Conservation (phyloP, 35 echinoderm and acorn worm genomes). For the Apostichopus japonicus region DNA sequence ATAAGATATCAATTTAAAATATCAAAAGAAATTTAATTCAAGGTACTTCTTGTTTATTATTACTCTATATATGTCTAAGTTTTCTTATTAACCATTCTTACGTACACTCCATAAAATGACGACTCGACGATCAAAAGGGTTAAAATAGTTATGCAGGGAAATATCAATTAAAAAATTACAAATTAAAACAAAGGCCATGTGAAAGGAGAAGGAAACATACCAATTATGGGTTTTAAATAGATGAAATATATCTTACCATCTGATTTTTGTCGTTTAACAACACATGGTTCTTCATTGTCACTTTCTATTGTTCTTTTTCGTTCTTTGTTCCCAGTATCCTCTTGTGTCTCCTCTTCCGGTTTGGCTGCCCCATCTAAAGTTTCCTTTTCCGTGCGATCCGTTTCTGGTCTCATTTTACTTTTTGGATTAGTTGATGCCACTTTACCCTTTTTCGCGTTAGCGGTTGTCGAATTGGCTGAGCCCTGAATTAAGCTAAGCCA, state of each 20-base stretch:
- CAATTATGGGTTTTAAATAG: too few relatives aligned
- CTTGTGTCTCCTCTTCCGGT: not conserved
- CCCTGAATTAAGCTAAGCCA: slow-evolving; percentile 81
- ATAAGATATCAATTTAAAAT: too few relatives aligned
- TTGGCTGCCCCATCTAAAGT: not conserved
- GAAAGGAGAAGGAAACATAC: too few relatives aligned
- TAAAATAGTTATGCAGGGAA: too few relatives aligned
- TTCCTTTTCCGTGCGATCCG: slow-evolving; percentile 1
- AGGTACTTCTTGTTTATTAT: too few relatives aligned
- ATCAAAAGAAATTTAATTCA: too few relatives aligned
- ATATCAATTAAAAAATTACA: too few relatives aligned
- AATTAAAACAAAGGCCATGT: too few relatives aligned
- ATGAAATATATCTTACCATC: slow-evolving; percentile 14
- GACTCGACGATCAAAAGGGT: too few relatives aligned
- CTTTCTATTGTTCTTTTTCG: not conserved
- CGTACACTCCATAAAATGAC: too few relatives aligned
- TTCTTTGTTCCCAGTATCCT: not conserved
- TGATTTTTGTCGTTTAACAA: not conserved
- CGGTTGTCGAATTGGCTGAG: not conserved
- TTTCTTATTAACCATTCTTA: too few relatives aligned
- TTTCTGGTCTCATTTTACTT: slow-evolving; percentile 26
- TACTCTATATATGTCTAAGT: too few relatives aligned
- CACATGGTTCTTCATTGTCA: not conserved
- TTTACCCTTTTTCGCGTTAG: not conserved
- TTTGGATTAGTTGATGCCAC: not conserved